phyloP scores from a whole-genome alignment of 2,888 invertebrate genomes.

The Trachelus tabidus region DNA sequence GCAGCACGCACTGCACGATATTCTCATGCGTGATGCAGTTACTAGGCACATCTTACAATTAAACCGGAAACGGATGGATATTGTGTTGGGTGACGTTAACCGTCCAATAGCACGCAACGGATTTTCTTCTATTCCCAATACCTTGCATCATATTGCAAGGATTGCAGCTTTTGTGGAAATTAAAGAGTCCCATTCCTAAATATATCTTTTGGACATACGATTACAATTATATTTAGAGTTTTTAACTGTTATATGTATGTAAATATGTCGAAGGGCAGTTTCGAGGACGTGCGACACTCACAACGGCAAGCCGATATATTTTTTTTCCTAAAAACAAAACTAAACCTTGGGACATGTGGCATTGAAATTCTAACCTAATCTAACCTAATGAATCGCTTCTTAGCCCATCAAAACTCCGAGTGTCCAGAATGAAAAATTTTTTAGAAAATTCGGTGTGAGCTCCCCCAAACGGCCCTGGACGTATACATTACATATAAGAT shows the following conservation, averaged over 20 bases:
- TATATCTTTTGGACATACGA: background rate
- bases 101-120: conserved; percentile 35
- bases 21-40: background rate
- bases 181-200: background rate
- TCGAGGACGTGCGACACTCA: too few species aligned
- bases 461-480: too few species aligned
- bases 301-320: too few species aligned
- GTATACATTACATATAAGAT: too few species aligned
- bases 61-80: conserved; percentile 22
- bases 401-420: too few species aligned
- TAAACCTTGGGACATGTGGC: too few species aligned
- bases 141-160: background rate
- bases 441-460: too few species aligned
- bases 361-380: too few species aligned
- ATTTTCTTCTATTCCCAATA: background rate
- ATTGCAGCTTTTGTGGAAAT: background rate
- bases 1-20: conserved; percentile 4
- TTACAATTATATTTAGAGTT: background rate
- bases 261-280: too few species aligned
- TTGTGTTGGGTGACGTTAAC: conserved; percentile 36
- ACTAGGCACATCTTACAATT: conserved; percentile 12
- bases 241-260: background rate
- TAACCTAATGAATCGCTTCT: too few species aligned
- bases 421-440: too few species aligned
- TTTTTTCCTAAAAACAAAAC: too few species aligned